Evolutionary conservation across 2,113 vertebrate genomes (phyloP).

Genomic region (Stegastes partitus): DNA sequence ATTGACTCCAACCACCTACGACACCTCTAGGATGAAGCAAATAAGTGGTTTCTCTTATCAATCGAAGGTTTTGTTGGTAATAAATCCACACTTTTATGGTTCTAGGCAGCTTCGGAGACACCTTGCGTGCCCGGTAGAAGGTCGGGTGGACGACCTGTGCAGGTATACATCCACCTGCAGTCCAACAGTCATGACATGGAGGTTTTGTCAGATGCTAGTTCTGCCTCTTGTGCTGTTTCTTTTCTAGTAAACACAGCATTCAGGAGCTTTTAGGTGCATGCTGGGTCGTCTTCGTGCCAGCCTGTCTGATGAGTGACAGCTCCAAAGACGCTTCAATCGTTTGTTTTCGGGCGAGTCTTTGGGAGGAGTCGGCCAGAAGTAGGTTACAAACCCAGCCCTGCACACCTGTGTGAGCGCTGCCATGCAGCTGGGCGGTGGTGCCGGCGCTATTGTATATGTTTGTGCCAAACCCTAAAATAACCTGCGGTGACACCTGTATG

Average conservation of each 20-base stretch:
- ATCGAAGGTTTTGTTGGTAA: not conserved
- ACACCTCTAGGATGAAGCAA: too few species aligned
- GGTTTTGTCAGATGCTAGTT: too few species aligned
- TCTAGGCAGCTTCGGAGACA: not conserved
- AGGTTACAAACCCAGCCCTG: slow-evolving; percentile 23
- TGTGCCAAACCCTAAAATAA: slow-evolving; percentile 19
- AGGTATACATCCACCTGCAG: too few species aligned
- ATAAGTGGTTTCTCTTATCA: not conserved
- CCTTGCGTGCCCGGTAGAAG: not conserved
- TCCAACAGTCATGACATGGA: too few species aligned
- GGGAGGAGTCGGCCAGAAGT: slow-evolving; percentile 12
- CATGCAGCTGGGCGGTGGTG: not conserved
- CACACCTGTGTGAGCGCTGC: slow-evolving; percentile 17
- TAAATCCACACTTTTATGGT: not conserved
- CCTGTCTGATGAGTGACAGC: not conserved
- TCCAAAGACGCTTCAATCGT: not conserved
- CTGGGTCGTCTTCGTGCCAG: not conserved
- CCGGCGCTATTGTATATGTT: slow-evolving; percentile 12
- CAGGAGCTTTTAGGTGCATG: not conserved
- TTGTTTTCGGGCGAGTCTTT: not conserved
- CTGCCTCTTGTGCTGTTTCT: too few species aligned
- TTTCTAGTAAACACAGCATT: too few species aligned
- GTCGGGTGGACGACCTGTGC: too few species aligned
- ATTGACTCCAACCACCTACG: too few species aligned
- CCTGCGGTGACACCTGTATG: not conserved